Conservation (phyloP, 2,888 invertebrate genomes). For the Rhimphoctona megacephalus region DNA sequence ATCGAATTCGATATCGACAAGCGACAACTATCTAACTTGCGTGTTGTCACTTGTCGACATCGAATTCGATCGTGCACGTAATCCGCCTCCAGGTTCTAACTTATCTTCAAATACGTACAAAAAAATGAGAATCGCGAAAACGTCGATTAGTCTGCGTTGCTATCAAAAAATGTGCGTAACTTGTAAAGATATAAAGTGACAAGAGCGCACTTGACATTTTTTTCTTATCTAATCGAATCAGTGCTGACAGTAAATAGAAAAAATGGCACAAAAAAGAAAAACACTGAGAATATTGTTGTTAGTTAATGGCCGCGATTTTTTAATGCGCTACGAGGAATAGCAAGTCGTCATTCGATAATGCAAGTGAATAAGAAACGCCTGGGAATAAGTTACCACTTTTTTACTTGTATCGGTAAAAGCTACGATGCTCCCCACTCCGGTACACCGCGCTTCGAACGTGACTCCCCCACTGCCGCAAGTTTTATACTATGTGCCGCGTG, state of each 20-base stretch:
- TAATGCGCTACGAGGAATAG: slow-evolving; percentile 19
- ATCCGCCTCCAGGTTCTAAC: background rate
- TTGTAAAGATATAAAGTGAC: background rate
- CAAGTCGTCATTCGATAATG: slow-evolving; percentile 15
- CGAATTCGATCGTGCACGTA: too few species aligned
- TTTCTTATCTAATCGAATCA: slow-evolving; percentile 44
- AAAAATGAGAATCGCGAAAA: background rate
- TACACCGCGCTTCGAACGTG: background rate
- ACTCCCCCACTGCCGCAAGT: background rate
- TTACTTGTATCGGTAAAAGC: too few species aligned
- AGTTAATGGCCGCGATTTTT: slow-evolving; percentile 4
- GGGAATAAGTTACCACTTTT: background rate
- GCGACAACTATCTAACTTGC: too few species aligned
- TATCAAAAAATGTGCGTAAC: background rate
- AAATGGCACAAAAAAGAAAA: background rate
- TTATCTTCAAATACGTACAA: background rate
- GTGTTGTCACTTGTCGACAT: too few species aligned
- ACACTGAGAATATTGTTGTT: background rate
- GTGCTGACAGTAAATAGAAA: background rate
- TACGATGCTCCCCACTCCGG: background rate
- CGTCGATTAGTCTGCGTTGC: background rate
- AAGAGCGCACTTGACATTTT: slow-evolving; percentile 18
- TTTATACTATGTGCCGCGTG: background rate
- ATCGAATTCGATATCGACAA: too few species aligned
- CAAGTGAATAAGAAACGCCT: background rate